Evolutionary conservation across 1,140 invertebrate genomes (phyloP).

Genomic region (Trichomalopsis sarcophagae): DNA sequence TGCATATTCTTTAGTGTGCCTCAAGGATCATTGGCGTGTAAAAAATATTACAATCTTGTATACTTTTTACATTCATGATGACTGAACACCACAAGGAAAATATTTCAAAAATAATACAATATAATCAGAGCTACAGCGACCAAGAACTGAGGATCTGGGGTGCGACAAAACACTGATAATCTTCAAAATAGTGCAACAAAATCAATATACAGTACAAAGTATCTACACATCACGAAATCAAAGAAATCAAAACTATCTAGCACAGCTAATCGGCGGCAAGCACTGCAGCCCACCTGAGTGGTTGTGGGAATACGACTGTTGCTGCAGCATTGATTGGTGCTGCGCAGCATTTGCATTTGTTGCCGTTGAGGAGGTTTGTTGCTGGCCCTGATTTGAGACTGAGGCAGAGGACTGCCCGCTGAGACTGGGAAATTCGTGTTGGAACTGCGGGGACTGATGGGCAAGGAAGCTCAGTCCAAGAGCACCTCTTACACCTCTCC

Average conservation of each 20-base stretch:
- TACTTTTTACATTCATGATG: slow-evolving; percentile 25
- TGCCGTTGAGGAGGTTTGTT: slow-evolving; percentile 57
- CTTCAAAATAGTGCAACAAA: slow-evolving; percentile 22
- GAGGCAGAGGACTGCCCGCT: slow-evolving; percentile 73
- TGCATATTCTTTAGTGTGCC: background rate
- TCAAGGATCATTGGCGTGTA: background rate
- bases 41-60: slow-evolving; percentile 10
- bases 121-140: slow-evolving; percentile 10
- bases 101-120: background rate
- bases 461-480: slow-evolving; percentile 77
- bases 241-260: slow-evolving; percentile 31
- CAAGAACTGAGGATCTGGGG: background rate
- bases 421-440: slow-evolving; percentile 89
- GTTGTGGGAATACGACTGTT: slow-evolving; percentile 68
- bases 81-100: slow-evolving; percentile 10
- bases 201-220: background rate
- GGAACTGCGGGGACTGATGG: slow-evolving; percentile 86
- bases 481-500: slow-evolving; percentile 65
- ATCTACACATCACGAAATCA: slow-evolving; percentile 34
- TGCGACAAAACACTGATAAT: slow-evolving; percentile 36
- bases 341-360: slow-evolving; percentile 16
- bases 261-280: slow-evolving; percentile 55
- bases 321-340: slow-evolving; percentile 64
- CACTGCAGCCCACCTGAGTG: slow-evolving; percentile 68
- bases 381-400: slow-evolving; percentile 64